phyloP scores from a whole-genome alignment of 1,140 invertebrate genomes.

The Heliconius melpomene region DNA sequence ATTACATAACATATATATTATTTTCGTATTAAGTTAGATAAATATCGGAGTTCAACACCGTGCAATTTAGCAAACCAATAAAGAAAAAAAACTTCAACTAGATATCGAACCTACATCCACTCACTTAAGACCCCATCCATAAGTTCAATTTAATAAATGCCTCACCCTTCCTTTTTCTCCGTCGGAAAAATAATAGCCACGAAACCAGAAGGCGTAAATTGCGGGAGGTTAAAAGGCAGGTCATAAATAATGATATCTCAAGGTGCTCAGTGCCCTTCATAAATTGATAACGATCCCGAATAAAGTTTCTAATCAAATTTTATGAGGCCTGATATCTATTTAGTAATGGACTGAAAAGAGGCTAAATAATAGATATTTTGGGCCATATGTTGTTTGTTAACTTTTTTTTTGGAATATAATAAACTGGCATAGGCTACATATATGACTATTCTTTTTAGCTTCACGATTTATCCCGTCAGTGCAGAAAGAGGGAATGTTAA shows the following conservation, averaged over 20 bases:
- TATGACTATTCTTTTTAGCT: no score
- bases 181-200: conserved; percentile 8
- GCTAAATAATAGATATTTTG: not conserved
- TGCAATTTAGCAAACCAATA: not conserved
- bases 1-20: no score
- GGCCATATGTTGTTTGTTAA: conserved; percentile 13
- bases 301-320: conserved; percentile 43
- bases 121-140: not conserved
- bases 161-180: not conserved
- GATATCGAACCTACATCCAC: not conserved
- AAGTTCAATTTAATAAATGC: not conserved
- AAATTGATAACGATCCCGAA: conserved; percentile 40
- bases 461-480: no score
- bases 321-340: conserved; percentile 33
- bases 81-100: not conserved
- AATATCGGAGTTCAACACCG: no score
- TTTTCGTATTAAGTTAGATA: not conserved
- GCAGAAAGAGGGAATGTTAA: no score
- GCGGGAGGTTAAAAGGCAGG: conserved; percentile 41
- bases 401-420: no score
- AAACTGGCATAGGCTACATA: no score
- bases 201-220: conserved; percentile 37
- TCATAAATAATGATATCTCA: conserved; percentile 45
- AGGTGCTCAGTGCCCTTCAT: conserved; percentile 35
- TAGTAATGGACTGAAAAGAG: conserved; percentile 24